These are phyloP conservation scores for Champsocephalus esox DNA, from an alignment of 2,797 vertebrate genomes.

Conservation along the genomic window DNA sequence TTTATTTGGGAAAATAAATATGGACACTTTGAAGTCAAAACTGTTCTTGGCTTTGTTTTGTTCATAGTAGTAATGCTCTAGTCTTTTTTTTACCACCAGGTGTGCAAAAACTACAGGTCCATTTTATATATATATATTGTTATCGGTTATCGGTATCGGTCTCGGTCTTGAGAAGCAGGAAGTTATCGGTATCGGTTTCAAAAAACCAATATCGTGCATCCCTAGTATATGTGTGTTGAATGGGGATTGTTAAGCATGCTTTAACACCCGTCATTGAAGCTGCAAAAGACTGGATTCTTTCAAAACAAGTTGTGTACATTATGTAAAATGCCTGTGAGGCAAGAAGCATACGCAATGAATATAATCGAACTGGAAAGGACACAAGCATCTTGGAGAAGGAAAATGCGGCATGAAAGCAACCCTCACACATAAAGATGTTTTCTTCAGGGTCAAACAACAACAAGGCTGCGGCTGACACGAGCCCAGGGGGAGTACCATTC, in stretches of 20 bases:
- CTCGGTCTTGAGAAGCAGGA: no score
- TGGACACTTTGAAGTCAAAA: no score
- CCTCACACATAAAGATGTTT: conserved; percentile 18
- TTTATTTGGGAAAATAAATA: no score
- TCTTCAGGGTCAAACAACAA: conserved; percentile 42
- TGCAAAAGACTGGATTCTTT: not conserved
- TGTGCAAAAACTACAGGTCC: no score
- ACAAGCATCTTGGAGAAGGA: not conserved
- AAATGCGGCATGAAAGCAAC: conserved; percentile 32
- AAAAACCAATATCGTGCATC: no score
- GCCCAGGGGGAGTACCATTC: conserved; percentile 41
- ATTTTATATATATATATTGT: no score
- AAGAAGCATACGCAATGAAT: not conserved
- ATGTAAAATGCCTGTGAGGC: not conserved
- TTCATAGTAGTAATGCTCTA: no score
- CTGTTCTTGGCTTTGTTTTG: no score
- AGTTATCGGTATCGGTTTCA: no score
- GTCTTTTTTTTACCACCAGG: no score
- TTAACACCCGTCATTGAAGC: not conserved
- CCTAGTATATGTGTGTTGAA: not conserved
- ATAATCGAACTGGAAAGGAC: conserved; percentile 1
- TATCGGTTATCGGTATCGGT: no score
- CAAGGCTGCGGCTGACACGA: conserved; percentile 21
- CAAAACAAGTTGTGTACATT: not conserved
- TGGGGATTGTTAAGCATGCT: not conserved